Evolutionary conservation across 1,140 invertebrate genomes (phyloP), one percentile per base, ranked within the genome.

Genomic region (Steinernema khuongi): DNA sequence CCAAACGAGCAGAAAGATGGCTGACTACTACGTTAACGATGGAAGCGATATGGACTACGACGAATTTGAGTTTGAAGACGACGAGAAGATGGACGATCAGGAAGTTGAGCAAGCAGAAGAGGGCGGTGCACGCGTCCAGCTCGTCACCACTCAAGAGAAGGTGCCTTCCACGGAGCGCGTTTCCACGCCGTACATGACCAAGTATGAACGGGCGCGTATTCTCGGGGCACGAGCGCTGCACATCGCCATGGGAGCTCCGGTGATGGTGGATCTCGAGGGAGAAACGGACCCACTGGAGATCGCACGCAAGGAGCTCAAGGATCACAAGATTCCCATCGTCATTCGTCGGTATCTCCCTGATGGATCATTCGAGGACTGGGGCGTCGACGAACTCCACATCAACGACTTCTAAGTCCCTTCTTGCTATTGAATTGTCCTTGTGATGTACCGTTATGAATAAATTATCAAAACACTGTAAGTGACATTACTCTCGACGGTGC

Each of bases 171-270:
- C 76, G n/a, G 68, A 88, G 73, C 78, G 88, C 70, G 89, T 89
- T 18, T 90, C 89, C 14, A 90, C 90, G 41, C 88, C 88, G n/a
- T 90, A 88, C 82, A 96, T 99, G 94, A 99, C 96, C 22, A 99
- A 99, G 90, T 96, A 92, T 80, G 95, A 97, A 88, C 87, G 95
- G 79, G 95, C 95, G 0, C 87, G 95, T 79, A 92, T 97, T 0
- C 85, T 96, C 75, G 96, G 97, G 0, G 99, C 97, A 1, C 88
- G 97, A 85, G 97, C 97, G 0, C 87, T 99, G 30, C 97, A 99
- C 87, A 99, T 99, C 83, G 94, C 96, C 0, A 99, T 99, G 97
- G 97, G 96, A 88, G 96, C 97, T 7, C 97, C 97, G 1, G 94
- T 99, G 0, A 99, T 99, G 97, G 97, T 99, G 22, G 97, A 99